A percentile compares a stretch with the other conserved stretches of the same genome.
Conservation (phyloP, 2,797 vertebrate genomes). For the Oreochromis mossambicus region DNA sequence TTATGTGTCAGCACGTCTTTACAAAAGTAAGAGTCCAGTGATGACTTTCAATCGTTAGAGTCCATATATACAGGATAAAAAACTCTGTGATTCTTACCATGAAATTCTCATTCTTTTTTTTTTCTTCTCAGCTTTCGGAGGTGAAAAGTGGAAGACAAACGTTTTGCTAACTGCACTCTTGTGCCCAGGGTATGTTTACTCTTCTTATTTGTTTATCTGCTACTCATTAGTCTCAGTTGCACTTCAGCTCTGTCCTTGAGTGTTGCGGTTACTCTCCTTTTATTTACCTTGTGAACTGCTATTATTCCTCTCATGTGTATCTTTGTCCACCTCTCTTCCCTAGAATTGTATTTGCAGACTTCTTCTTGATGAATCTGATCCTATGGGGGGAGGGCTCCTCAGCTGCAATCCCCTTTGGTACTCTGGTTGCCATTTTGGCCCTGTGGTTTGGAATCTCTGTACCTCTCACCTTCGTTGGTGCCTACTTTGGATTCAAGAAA, state of each 20-base stretch:
- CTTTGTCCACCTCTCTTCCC: neutral
- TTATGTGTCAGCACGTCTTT: constrained; percentile 87
- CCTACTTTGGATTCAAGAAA: constrained; percentile 91
- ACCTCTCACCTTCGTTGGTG: constrained; percentile 86
- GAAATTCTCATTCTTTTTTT: neutral
- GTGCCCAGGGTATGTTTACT: constrained; percentile 82
- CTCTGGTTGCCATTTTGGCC: constrained; percentile 83
- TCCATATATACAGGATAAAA: neutral
- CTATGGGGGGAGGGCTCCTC: constrained; percentile 90
- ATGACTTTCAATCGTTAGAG: neutral
- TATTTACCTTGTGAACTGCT: neutral
- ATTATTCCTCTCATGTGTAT: neutral
- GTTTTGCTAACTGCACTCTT: constrained; percentile 87
- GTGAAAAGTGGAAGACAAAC: constrained; percentile 91
- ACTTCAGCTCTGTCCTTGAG: neutral
- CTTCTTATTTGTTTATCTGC: neutral
- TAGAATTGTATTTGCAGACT: constrained; percentile 91
- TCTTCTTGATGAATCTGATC: constrained; percentile 94
- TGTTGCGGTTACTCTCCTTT: neutral
- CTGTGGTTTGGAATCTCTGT: constrained; percentile 93
- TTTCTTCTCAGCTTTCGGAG: constrained; percentile 82
- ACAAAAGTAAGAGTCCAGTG: constrained; percentile 81
- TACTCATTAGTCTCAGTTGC: neutral
- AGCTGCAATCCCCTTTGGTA: constrained; percentile 87
- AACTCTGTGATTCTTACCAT: neutral